phyloP scores from a whole-genome alignment of 1,140 invertebrate species.

The Andrena cerasifolii region DNA sequence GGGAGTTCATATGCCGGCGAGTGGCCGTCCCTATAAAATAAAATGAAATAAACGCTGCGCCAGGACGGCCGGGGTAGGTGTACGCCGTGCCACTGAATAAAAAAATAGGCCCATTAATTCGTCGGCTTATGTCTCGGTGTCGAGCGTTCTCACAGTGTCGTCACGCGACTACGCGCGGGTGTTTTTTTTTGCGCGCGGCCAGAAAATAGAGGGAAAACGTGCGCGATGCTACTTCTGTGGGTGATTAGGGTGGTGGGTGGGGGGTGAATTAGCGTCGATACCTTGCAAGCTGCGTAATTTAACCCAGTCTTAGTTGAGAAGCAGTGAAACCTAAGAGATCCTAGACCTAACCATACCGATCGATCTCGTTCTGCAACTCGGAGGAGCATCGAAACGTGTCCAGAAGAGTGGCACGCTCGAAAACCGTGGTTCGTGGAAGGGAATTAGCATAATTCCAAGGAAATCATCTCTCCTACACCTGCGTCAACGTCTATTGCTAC shows the following conservation, averaged over 20 bases:
- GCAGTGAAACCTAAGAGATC: no score
- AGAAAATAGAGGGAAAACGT: conserved; percentile 18
- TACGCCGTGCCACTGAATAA: conserved; percentile 58
- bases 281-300: no score
- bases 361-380: background rate
- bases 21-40: conserved; percentile 52
- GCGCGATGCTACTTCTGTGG: no score
- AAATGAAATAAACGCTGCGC: conserved; percentile 59
- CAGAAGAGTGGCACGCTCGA: background rate
- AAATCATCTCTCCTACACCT: conserved; percentile 3
- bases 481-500: background rate
- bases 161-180: conserved; percentile 65
- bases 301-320: no score
- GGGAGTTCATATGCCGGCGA: conserved; percentile 32
- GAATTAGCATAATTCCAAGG: conserved; percentile 56
- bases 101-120: conserved; percentile 74
- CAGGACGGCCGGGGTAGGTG: conserved; percentile 16
- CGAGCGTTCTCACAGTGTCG: conserved; percentile 60
- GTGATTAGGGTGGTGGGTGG: no score
- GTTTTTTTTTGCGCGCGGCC: background rate
- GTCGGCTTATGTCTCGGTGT: conserved; percentile 64
- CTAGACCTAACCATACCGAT: background rate
- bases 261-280: no score
- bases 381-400: background rate
- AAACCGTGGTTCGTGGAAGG: conserved; percentile 35